Evolutionary conservation across 2,797 vertebrate species (phyloP).

Genomic region (Gobio occitaniae): DNA sequence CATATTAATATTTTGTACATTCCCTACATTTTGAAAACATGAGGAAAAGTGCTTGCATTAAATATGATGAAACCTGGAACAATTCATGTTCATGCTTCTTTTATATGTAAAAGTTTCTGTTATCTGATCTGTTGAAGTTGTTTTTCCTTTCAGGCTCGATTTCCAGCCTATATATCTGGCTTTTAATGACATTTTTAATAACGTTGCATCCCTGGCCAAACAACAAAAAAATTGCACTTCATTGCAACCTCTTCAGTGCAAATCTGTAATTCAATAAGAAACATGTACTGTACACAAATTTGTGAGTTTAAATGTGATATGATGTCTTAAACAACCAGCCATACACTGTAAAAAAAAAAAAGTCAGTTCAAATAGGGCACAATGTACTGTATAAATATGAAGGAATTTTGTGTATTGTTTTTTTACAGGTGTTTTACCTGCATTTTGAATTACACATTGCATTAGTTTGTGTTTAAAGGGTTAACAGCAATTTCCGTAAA

Average conservation of each 20-base stretch:
- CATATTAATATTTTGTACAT: background rate
- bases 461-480: no score
- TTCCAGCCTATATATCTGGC: background rate
- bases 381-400: no score
- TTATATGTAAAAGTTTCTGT: background rate
- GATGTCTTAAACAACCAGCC: background rate
- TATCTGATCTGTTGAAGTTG: background rate
- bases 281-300: no score
- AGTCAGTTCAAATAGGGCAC: no score
- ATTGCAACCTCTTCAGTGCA: background rate
- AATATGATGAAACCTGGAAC: background rate
- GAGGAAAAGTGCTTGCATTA: background rate
- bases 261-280: no score
- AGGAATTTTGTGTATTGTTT: no score
- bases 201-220: background rate
- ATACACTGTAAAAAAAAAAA: no score
- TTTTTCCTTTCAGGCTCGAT: no score
- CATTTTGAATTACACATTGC: no score
- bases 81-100: background rate
- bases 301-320: background rate
- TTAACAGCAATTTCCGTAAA: no score
- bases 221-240: no score
- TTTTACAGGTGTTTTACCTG: no score
- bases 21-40: background rate
- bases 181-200: background rate